Base-by-base conservation (phyloP, 2,797 vertebrate species). In the Vespertilio murinus region DNA sequence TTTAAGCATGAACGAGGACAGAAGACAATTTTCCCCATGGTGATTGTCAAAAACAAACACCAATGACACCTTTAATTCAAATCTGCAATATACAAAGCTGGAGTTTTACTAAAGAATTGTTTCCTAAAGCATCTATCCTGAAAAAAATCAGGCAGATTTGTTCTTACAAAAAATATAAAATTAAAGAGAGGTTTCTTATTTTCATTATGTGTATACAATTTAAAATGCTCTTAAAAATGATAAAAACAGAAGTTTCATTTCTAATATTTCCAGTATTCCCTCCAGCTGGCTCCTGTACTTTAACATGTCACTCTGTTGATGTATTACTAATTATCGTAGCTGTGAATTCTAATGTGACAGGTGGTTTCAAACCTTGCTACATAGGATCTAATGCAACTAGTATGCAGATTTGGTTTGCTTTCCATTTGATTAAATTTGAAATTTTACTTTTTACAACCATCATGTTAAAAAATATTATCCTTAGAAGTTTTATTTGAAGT, bases 271-370 rank as follows among this genome's bases (percentile, higher is more conserved):
- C 80, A 52, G 18, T 82, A 95, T 96, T 91, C 69, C 81, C 70
- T 85, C 70, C 78, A 89, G 85, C 75, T 96, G 83, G 86, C 67
- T 96, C 67, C 40, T 90, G 45, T 74, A 83, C 59, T 89, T 85
- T 67, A 94, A 84, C 49, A 80, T 0, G 5, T 23, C 47, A 59
- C 92, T 83, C 91, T 89, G 28, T 30, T 91, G 81, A 94, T 94
- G 56, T 82, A 93, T n/a, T 23, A 84, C 69, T 84, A 93, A 97
- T 96, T 92, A 94, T 47, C 78, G 78, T 23, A 95, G 79, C 59
- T 45, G 18, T 8, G 80, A 91, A 95, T 96, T 93, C 86, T 94
- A 95, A 87, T 93, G 92, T 75, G 71, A 94, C 56, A 95, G 95
- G 83, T 45, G 87, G 92, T 95, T 93, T 95, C 88, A 92, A 97